Evolutionary conservation across 2,888 invertebrate species (phyloP), one percentile per base, ranked within the genome.

Genomic region (Nyleta sp.): DNA sequence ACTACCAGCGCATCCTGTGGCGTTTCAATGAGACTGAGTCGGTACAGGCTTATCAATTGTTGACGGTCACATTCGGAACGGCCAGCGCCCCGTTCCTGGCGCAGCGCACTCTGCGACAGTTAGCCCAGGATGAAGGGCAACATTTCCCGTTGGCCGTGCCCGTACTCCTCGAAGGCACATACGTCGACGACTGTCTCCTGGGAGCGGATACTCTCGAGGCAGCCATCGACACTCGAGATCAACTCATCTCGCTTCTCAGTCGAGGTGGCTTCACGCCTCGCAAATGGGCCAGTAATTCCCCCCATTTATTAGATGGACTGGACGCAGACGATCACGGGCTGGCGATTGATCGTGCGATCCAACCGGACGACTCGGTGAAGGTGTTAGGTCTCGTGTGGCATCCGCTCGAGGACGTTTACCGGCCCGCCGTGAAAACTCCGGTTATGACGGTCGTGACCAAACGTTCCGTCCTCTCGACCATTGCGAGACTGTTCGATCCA

Each of bases 121-220:
- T n/a, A n/a, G n/a, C n/a, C n/a, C n/a, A n/a, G n/a, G n/a, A n/a
- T n/a, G n/a, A n/a, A n/a, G n/a, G n/a, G n/a, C n/a, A n/a, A n/a
- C n/a, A n/a, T n/a, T n/a, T n/a, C n/a, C n/a, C n/a, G n/a, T n/a
- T n/a, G n/a, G n/a, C n/a, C n/a, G n/a, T n/a, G n/a, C n/a, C n/a
- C n/a, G n/a, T n/a, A n/a, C n/a, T n/a, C n/a, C n/a, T n/a, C n/a
- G n/a, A n/a, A n/a, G n/a, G n/a, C n/a, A n/a, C n/a, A n/a, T n/a
- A n/a, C n/a, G n/a, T n/a, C n/a, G 59, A 70, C 24, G 52, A 52
- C 20, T 60, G 60, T 28, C 46, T 70, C 10, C 40, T 68, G 8
- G 52, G 38, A 10, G 35, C 31, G 6, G 57, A 68, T 22, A 11
- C 44, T 1, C n/a, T 28, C 3, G 18, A 15, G 10, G 13, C 28